These are phyloP conservation scores for Rhopalosiphum nymphaeae DNA, from an alignment of 2,888 invertebrate species.

Conservation along the genomic window DNA sequence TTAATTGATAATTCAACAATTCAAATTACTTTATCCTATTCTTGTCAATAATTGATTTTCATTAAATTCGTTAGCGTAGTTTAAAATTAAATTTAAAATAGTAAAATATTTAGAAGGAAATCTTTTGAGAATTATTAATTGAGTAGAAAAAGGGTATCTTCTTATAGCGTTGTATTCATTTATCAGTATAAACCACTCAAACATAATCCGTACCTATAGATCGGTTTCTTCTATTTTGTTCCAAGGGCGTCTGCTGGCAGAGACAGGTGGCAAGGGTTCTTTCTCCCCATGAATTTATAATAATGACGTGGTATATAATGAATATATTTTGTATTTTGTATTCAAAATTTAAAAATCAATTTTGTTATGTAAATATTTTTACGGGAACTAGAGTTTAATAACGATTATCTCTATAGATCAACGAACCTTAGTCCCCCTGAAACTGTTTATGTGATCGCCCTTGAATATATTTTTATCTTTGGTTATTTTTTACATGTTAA, in stretches of 20 bases:
- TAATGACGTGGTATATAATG: neutral
- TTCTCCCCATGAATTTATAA: neutral
- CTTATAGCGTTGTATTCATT: neutral
- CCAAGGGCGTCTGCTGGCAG: neutral
- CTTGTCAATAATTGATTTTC: neutral
- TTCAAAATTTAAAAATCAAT: slow-evolving; percentile 16
- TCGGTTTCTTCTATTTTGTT: neutral
- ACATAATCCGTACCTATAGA: neutral
- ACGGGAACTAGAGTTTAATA: neutral
- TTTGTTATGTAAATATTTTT: slow-evolving; percentile 7
- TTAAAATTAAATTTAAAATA: neutral
- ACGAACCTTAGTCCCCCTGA: neutral
- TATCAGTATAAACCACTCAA: neutral
- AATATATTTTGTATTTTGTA: neutral
- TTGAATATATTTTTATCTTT: slow-evolving; percentile 49
- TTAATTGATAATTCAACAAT: neutral
- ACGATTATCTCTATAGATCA: neutral
- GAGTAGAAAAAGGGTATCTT: neutral
- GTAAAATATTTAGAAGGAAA: neutral
- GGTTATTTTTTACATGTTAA: slow-evolving; percentile 22
- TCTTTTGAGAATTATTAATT: neutral
- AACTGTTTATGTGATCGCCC: slow-evolving; percentile 14
- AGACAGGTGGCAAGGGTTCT: neutral
- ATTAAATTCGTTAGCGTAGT: neutral
- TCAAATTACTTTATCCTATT: neutral